Conservation (phyloP, 2,888 invertebrate genomes). For the Eudasyphora cyanicolor region DNA sequence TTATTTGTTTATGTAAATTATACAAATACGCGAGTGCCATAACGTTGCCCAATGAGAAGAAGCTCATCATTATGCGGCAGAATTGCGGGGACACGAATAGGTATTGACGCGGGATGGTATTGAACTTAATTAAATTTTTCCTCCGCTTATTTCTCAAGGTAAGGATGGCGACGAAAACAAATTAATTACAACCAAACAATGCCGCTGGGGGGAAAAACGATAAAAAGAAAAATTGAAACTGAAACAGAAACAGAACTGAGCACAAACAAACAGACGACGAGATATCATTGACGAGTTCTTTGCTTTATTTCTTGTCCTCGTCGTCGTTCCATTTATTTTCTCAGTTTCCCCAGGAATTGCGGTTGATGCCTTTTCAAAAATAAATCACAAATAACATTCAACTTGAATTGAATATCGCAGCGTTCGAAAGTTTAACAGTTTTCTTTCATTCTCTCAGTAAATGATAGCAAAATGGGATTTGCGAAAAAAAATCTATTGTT, state of each 20-base stretch:
- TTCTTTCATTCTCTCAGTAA: background rate
- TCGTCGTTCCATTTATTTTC: background rate
- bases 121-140: constrained; percentile 60
- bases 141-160: constrained; percentile 49
- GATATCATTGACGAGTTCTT: background rate
- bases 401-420: background rate
- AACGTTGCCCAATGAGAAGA: background rate
- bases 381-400: background rate
- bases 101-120: constrained; percentile 16
- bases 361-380: background rate
- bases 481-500: background rate
- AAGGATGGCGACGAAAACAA: constrained; percentile 44
- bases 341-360: background rate
- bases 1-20: constrained; percentile 30
- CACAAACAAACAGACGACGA: constrained; percentile 2
- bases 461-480: background rate
- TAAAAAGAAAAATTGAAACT: background rate
- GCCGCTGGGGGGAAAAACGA: background rate
- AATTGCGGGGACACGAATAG: background rate
- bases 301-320: background rate
- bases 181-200: constrained; percentile 50
- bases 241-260: background rate
- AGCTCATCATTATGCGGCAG: background rate
- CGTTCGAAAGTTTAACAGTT: background rate
- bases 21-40: background rate